These are phyloP conservation scores for Sorex fumeus DNA, from an alignment of 2,113 vertebrate genomes.

Conservation along the genomic window DNA sequence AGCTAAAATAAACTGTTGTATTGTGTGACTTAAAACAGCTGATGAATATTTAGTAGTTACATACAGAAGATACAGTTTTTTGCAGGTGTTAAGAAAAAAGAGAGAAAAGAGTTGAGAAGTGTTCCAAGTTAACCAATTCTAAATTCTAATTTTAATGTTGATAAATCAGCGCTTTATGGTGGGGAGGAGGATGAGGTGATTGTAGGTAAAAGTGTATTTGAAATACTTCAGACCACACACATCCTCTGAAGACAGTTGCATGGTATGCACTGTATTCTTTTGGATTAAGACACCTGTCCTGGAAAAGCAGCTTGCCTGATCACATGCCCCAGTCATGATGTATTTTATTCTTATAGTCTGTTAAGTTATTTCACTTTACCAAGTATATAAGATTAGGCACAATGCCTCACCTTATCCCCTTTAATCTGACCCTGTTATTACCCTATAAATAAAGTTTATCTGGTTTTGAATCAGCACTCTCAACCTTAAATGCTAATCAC, in stretches of 20 bases:
- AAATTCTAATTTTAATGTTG: neutral
- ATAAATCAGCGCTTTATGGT: neutral
- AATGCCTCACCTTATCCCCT: neutral
- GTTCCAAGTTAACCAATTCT: neutral
- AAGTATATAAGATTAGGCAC: neutral
- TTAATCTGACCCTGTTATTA: constrained; percentile 14
- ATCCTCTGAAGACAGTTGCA: neutral
- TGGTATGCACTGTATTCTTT: neutral
- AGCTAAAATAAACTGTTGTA: constrained; percentile 83
- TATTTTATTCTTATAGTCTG: neutral
- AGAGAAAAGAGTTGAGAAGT: neutral
- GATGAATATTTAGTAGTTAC: neutral
- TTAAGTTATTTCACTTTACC: constrained; percentile 42
- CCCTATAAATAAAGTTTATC: neutral
- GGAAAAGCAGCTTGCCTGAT: neutral
- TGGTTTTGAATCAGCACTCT: neutral
- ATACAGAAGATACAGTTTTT: neutral
- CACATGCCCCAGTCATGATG: neutral
- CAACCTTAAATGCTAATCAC: neutral
- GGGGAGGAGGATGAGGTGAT: neutral
- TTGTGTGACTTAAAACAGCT: constrained; percentile 81
- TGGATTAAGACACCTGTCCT: neutral
- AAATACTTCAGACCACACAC: neutral
- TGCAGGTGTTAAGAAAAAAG: neutral
- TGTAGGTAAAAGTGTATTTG: neutral